A percentile compares a stretch with the other conserved stretches of the same genome.
These are phyloP conservation scores for Pycnomerus fuliginosus DNA, from an alignment of 2,888 invertebrate genomes.

Conservation along the genomic window DNA sequence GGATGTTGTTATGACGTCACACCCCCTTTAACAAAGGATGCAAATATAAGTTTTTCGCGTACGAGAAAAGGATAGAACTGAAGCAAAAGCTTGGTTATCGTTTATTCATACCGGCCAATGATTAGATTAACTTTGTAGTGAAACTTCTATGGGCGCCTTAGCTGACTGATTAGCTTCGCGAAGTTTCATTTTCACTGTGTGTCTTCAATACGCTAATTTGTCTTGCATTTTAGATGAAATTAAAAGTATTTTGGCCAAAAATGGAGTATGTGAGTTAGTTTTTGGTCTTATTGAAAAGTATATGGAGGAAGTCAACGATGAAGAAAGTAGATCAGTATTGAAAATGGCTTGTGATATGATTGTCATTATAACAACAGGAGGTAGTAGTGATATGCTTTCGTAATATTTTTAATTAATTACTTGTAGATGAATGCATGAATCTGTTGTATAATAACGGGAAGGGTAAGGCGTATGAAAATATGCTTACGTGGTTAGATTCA, in stretches of 20 bases:
- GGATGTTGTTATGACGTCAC: too few species aligned
- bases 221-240: constrained; percentile 71
- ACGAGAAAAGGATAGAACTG: too few species aligned
- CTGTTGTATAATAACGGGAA: constrained; percentile 73
- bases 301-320: constrained; percentile 61
- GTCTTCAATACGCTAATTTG: not conserved
- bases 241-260: constrained; percentile 72
- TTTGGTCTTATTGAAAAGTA: constrained; percentile 72
- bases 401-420: constrained; percentile 9
- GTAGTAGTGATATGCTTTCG: too few species aligned
- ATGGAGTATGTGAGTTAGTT: constrained; percentile 74
- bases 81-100: too few species aligned
- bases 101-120: too few species aligned
- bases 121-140: too few species aligned
- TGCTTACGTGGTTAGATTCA: constrained; percentile 76
- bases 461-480: constrained; percentile 70
- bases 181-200: too few species aligned
- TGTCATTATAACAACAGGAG: constrained; percentile 81
- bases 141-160: too few species aligned
- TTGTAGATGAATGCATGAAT: constrained; percentile 83
- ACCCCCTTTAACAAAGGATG: too few species aligned
- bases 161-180: too few species aligned
- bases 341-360: constrained; percentile 86
- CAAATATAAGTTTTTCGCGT: too few species aligned
- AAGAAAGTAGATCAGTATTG: constrained; percentile 67